Percentiles rank a stretch among this genome's conserved stretches.
These are phyloP conservation scores for Drosophila macrospina DNA, from an alignment of 2,888 invertebrate species.

Conservation along the genomic window DNA sequence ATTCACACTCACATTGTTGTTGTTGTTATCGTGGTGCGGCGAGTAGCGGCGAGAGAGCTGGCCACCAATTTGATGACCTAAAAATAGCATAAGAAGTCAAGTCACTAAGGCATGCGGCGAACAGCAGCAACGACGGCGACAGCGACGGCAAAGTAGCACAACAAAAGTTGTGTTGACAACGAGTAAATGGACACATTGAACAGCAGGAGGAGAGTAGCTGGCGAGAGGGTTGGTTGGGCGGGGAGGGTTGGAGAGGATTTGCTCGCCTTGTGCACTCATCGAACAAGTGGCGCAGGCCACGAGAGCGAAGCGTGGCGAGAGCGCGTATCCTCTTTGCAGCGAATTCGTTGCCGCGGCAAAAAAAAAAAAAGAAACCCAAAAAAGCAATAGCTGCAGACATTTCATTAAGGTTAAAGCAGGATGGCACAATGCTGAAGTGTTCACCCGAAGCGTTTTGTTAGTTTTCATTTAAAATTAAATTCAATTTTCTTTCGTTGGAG, in stretches of 20 bases:
- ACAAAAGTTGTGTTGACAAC: slow-evolving; percentile 81
- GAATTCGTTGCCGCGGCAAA: slow-evolving; percentile 40
- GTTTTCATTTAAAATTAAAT: not conserved
- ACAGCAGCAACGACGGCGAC: slow-evolving; percentile 19
- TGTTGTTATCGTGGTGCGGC: slow-evolving; percentile 14
- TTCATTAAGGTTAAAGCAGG: slow-evolving; percentile 9
- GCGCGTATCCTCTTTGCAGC: slow-evolving; percentile 45
- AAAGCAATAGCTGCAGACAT: slow-evolving; percentile 37
- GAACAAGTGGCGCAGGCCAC: slow-evolving; percentile 3
- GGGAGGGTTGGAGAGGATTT: slow-evolving; percentile 1
- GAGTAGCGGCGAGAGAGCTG: slow-evolving; percentile 38
- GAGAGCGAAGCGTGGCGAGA: slow-evolving; percentile 34
- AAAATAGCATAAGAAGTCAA: slow-evolving; percentile 77
- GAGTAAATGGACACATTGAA: slow-evolving; percentile 34
- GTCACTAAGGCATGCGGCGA: slow-evolving; percentile 71
- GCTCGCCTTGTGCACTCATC: too few relatives aligned
- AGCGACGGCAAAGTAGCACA: slow-evolving; percentile 69
- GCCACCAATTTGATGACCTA: slow-evolving; percentile 77
- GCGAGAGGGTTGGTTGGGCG: not conserved
- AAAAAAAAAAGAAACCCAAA: not conserved
- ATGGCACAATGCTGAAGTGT: not conserved
- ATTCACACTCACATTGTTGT: slow-evolving; percentile 1
- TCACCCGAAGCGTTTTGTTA: too few relatives aligned
- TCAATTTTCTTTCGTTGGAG: not conserved
- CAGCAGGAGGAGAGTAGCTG: not conserved